phyloP scores from a whole-genome alignment of 1,140 invertebrate species.

The Heliconius hermathena region DNA sequence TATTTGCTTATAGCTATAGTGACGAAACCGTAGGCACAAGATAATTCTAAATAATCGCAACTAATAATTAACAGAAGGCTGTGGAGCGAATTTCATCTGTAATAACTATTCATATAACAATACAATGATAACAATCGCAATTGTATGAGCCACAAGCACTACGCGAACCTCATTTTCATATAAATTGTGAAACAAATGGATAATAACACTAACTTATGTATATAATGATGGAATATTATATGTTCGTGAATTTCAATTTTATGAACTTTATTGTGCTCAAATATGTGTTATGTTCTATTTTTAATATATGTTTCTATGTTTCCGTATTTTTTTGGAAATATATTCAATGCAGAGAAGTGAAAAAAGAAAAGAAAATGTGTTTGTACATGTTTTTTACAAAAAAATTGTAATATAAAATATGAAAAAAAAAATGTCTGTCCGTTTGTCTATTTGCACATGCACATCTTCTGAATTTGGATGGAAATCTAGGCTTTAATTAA shows the following conservation, averaged over 20 bases:
- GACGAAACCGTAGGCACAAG: not conserved
- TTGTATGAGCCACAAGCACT: not conserved
- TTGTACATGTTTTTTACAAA: not conserved
- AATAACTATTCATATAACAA: not conserved
- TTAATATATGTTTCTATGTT: no score
- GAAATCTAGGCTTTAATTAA: no score
- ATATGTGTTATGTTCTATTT: no score
- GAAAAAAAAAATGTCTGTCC: not conserved
- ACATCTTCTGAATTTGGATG: not conserved
- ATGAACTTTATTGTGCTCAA: not conserved
- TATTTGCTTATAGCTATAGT: no score
- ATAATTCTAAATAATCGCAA: not conserved
- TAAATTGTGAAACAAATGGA: not conserved
- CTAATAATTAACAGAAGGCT: not conserved
- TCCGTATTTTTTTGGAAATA: no score
- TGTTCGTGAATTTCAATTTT: not conserved
- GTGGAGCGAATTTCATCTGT: not conserved
- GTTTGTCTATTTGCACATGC: not conserved
- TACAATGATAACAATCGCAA: conserved; percentile 9
- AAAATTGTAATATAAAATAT: not conserved
- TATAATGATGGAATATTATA: not conserved
- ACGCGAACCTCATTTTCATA: conserved; percentile 3
- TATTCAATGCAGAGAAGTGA: not conserved
- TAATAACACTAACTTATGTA: not conserved
- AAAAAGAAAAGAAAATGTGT: not conserved